Percentiles rank a stretch among this genome's conserved stretches.
phyloP scores from a whole-genome alignment of 2,113 vertebrate species.

The Camelus dromedarius region DNA sequence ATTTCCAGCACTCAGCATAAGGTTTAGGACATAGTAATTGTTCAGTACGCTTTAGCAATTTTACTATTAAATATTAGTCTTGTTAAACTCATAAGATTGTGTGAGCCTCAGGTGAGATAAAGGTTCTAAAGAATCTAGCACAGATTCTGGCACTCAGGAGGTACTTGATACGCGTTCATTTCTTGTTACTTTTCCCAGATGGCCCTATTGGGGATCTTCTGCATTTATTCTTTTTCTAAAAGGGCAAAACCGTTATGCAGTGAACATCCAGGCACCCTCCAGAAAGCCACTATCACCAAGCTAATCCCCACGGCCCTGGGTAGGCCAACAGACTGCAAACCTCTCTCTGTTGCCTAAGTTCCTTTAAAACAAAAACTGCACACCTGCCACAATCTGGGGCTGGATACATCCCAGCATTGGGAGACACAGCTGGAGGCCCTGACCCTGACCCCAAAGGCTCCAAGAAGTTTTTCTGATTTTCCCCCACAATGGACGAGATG shows the following conservation, averaged over 20 bases:
- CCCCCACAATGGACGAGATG: not conserved
- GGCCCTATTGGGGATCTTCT: not conserved
- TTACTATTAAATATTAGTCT: not conserved
- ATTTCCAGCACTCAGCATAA: not conserved
- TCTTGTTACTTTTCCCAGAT: slow-evolving; percentile 52
- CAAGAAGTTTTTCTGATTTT: not conserved
- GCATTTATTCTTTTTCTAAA: not conserved
- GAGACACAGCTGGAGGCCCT: not conserved
- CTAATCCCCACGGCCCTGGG: not conserved
- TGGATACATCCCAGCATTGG: not conserved
- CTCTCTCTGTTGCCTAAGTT: not conserved
- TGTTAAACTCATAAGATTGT: not conserved
- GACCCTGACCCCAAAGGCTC: not conserved
- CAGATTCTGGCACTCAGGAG: not conserved
- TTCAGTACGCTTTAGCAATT: not conserved
- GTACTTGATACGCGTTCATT: not conserved
- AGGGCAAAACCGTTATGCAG: not conserved
- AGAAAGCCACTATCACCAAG: slow-evolving; percentile 39
- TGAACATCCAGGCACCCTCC: not conserved
- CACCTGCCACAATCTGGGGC: not conserved
- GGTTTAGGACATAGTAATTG: not conserved
- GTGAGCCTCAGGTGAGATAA: not conserved
- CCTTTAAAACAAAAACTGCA: slow-evolving; percentile 39
- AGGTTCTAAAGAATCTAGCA: not conserved
- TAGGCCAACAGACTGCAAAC: not conserved